Base-by-base conservation (phyloP, 2,113 vertebrate genomes). In the Channa argus region DNA sequence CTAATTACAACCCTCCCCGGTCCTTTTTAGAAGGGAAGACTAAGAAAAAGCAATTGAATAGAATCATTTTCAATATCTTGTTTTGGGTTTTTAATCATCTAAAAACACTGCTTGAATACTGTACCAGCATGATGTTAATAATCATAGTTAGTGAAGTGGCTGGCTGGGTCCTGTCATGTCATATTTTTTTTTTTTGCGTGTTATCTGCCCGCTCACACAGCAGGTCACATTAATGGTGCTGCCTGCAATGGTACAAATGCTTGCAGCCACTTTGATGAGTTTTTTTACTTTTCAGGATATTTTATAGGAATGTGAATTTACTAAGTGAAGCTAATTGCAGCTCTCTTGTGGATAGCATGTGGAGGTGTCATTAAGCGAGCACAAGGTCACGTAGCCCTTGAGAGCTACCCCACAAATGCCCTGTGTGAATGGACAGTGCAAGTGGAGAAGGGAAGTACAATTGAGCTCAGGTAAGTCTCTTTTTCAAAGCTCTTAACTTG, bases 341-440 rank as follows among this genome's bases (percentile, higher is more conserved):
- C 66, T 77, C 5, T 82, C 47, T 47, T 74, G 39, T 82, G 81
- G 63, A 56, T 55, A 98, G 96, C 91, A 14, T 98, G 96, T 0
- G 96, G 96, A 53, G 95, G 95, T 63, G 90, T 97, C 81, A 90
- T 97, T 73, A 91, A 80, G 52, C 93, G 89, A 67, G 70, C 94
- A 3, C 95, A 94, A 76, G 96, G 97, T 80, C 95, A 96, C 78
- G 93, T 98, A 76, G 91, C 94, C 67, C 60, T 98, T 88, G 96
- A 98, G 73, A 94, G 95, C 82, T 98, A 98, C 76, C 96, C 96
- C 0, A 92, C 94, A 72, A 97, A 98, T 41, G 95, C 95, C 50
- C 94, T 91, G 34, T 98, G 97, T 0, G 96, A 97, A 69, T 98
- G 97, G 96, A 96, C 87, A 39, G 88, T 98, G 80, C 89, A 95